These are phyloP conservation scores for Timema cristinae DNA, from an alignment of 2,888 invertebrate genomes.

Conservation along the genomic window DNA sequence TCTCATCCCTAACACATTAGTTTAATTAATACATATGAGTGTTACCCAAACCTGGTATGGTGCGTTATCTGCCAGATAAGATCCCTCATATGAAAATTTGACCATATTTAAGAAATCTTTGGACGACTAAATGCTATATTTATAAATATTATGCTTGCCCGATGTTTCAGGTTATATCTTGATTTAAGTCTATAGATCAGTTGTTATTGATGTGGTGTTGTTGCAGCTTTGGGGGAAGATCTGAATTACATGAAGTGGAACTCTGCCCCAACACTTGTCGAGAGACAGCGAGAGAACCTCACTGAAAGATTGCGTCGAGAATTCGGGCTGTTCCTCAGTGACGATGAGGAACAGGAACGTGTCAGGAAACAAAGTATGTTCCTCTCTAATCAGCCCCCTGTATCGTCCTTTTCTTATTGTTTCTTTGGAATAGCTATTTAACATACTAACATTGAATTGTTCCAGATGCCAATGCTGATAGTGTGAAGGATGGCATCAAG, in stretches of 20 bases:
- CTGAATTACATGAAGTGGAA: constrained; percentile 51
- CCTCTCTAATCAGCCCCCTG: not conserved
- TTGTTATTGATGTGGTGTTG: not conserved
- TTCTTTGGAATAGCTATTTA: not conserved
- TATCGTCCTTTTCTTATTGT: not conserved
- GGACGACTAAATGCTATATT: no score
- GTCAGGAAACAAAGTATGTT: constrained; percentile 47
- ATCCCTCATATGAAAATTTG: no score
- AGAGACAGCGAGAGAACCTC: constrained; percentile 82
- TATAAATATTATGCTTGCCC: no score
- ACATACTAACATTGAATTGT: not conserved
- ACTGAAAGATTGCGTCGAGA: constrained; percentile 78
- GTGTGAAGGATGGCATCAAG: constrained; percentile 22
- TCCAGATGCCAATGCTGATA: not conserved
- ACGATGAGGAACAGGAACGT: constrained; percentile 57
- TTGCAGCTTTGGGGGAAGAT: constrained; percentile 22
- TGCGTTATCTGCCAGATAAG: no score
- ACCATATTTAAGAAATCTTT: no score
- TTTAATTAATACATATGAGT: no score
- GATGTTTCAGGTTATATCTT: no score
- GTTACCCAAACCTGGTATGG: no score
- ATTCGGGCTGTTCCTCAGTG: constrained; percentile 68
- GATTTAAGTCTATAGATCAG: no score
- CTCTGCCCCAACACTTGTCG: constrained; percentile 79
- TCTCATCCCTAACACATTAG: no score